phyloP scores from a whole-genome alignment of 2,888 invertebrate genomes.

The Amphipoea oculea region DNA sequence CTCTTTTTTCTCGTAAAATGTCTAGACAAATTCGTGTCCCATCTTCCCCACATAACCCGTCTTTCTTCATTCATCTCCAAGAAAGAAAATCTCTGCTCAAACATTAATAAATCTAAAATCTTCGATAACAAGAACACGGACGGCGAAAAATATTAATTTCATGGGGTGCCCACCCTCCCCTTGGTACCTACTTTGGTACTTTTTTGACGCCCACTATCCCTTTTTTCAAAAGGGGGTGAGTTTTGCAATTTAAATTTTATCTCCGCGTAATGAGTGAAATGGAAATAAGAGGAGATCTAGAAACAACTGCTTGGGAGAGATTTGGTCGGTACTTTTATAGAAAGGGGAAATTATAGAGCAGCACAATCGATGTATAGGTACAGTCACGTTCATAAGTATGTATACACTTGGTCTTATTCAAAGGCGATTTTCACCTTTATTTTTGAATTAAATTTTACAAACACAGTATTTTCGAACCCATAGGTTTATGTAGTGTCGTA shows the following conservation, averaged over 20 bases:
- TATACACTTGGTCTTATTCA: too few relatives aligned
- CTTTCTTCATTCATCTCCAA: conserved; percentile 1
- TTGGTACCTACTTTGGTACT: conserved; percentile 70
- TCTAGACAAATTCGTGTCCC: neutral
- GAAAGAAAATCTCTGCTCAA: conserved; percentile 46
- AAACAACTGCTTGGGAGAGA: conserved; percentile 55
- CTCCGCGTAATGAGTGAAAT: conserved; percentile 84
- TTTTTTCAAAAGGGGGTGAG: conserved; percentile 84
- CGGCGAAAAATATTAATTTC: conserved; percentile 83
- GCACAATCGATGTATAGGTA: neutral
- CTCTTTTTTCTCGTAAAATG: neutral
- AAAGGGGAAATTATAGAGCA: conserved; percentile 4
- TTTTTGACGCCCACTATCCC: conserved; percentile 87
- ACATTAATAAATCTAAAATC: conserved; percentile 64
- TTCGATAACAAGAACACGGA: conserved; percentile 76
- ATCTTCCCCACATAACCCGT: neutral
- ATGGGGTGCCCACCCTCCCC: conserved; percentile 68
- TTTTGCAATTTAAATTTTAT: conserved; percentile 90
- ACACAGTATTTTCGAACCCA: too few relatives aligned
- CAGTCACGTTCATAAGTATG: too few relatives aligned
- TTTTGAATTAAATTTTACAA: too few relatives aligned
- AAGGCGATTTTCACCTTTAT: too few relatives aligned
- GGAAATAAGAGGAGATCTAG: conserved; percentile 64
- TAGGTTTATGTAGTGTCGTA: too few relatives aligned
- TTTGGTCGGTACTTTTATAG: conserved; percentile 11